Evolutionary conservation across 2,888 invertebrate species (phyloP).

Genomic region (Tetheella fluctuosa): DNA sequence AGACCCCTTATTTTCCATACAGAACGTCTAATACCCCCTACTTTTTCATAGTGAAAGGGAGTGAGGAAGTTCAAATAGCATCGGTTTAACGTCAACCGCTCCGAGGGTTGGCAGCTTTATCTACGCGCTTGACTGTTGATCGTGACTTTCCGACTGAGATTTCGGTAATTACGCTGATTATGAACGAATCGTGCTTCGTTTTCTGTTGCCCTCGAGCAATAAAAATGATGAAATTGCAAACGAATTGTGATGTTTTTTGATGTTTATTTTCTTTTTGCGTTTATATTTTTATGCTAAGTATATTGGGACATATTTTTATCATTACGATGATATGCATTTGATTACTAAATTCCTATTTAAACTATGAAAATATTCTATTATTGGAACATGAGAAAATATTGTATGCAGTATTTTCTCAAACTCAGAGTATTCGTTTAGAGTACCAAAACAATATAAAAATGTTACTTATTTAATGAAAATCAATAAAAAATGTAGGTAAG

Average conservation of each 20-base stretch:
- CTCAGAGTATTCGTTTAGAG: background rate
- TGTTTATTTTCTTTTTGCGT: background rate
- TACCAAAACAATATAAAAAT: background rate
- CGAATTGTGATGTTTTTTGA: background rate
- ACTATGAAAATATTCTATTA: background rate
- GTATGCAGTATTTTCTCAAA: too few species aligned
- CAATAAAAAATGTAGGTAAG: background rate
- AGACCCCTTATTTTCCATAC: constrained; percentile 42
- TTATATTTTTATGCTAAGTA: background rate
- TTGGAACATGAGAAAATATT: too few species aligned
- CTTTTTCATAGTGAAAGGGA: constrained; percentile 21
- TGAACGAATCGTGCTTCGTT: constrained; percentile 63
- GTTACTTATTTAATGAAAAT: too few species aligned
- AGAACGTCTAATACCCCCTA: constrained; percentile 16
- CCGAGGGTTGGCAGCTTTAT: constrained; percentile 77
- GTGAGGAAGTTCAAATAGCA: constrained; percentile 43
- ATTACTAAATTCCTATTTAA: background rate
- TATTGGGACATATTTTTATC: background rate
- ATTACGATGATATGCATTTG: background rate
- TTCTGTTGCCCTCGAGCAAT: constrained; percentile 40
- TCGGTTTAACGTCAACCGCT: constrained; percentile 59
- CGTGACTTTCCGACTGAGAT: constrained; percentile 80
- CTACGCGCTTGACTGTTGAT: constrained; percentile 75
- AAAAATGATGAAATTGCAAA: constrained; percentile 31
- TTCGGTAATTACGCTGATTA: constrained; percentile 81